Base-by-base conservation (phyloP, 2,113 vertebrate genomes). In the Ameiurus melas region DNA sequence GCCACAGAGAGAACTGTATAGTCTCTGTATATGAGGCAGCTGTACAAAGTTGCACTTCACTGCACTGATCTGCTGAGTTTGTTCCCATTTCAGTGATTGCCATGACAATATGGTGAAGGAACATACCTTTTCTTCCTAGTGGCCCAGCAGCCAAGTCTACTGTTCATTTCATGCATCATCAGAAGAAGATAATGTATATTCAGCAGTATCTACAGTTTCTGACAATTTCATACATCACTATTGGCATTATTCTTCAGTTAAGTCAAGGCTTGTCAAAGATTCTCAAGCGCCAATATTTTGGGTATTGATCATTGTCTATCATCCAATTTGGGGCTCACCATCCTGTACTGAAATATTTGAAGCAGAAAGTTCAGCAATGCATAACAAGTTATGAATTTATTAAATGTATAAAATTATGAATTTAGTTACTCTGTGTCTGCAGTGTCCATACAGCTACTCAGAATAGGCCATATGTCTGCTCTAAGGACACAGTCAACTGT, bases 41-140 rank as follows among this genome's bases (percentile, higher is more conserved):
- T 36, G 55, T 82, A 60, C 17, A 82, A 60, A 82, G 55, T 36
- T 82, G 79, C n/a, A 79, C 47, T 53, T 79, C 47, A 79, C 77
- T n/a, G 77, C 73, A 78, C 77, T 55, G 27, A 30, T 16, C 77
- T 55, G 77, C n/a, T 81, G 53, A 57, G n/a, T 20, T 9, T 57
- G 6, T 19, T 19, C n/a, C n/a, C n/a, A 55, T 33, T 55, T 80
- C 33, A 57, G 27, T 30, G 30, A 10, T 17, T 57, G 27, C 47
- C 16, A 30, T 0, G 27, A 55, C 27, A 30, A 30, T 19, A 17
- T 57, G 7, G 30, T 22, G 30, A 82, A 57, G 53, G 19, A 58
- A 9, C 55, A 36, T 81, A 30, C 9, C 4, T 36, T 82, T 25
- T 58, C 30, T 36, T 36, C 19, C 19, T 58, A 16, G 5, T 0